Percentiles rank a stretch among this genome's conserved stretches.
phyloP scores from a whole-genome alignment of 2,888 invertebrate species.

The Dinocampus coccinellae region DNA sequence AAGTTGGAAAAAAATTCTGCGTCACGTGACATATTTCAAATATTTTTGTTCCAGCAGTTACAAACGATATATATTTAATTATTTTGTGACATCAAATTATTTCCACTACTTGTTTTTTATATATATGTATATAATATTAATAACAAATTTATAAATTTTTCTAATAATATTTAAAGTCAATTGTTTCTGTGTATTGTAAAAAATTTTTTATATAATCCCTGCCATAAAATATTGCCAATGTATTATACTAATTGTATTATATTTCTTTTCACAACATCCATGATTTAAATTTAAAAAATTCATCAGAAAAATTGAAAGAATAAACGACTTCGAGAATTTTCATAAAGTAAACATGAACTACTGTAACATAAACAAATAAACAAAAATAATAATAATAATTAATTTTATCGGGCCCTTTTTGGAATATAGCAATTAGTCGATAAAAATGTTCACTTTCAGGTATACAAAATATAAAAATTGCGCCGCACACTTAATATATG shows the following conservation, averaged over 20 bases:
- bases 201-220: neutral
- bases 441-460: neutral
- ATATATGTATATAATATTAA: neutral
- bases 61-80: neutral
- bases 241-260: neutral
- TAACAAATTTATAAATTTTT: neutral
- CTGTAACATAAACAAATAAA: no score
- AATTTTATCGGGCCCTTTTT: neutral
- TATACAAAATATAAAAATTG: slow-evolving; percentile 41
- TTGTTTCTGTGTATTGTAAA: neutral
- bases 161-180: neutral
- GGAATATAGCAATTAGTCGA: neutral
- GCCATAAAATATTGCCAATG: neutral
- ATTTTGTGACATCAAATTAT: neutral
- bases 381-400: neutral
- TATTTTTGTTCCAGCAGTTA: neutral
- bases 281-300: neutral
- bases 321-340: neutral
- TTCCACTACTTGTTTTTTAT: neutral
- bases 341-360: neutral
- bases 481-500: slow-evolving; percentile 25
- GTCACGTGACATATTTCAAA: neutral
- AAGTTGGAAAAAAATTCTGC: neutral
- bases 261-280: neutral
- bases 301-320: neutral